Percentiles rank a stretch among this genome's conserved stretches.
These are phyloP conservation scores for Catostomus latipinnis DNA, from an alignment of 2,797 vertebrate genomes.

Conservation along the genomic window DNA sequence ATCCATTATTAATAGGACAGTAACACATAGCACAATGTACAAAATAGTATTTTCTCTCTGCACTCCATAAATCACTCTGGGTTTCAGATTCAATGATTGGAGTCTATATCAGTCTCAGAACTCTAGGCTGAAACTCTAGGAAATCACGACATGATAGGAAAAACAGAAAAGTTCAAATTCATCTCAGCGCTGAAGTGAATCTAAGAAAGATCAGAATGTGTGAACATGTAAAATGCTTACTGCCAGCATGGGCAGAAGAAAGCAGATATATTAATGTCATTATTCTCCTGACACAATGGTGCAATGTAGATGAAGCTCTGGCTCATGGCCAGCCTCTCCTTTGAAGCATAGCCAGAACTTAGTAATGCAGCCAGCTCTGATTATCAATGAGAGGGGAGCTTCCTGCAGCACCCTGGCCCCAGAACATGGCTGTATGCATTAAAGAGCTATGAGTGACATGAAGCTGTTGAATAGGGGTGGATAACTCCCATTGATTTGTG, in stretches of 20 bases:
- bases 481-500: conserved; percentile 7
- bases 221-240: conserved; percentile 47
- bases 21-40: not conserved
- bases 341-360: conserved; percentile 55
- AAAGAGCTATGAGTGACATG: conserved; percentile 34
- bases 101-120: conserved; percentile 26
- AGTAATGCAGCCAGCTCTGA: conserved; percentile 42
- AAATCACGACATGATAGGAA: conserved; percentile 58
- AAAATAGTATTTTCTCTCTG: not conserved
- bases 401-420: conserved; percentile 48
- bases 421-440: conserved; percentile 40
- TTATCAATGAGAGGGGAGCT: conserved; percentile 49
- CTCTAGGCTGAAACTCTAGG: conserved; percentile 13
- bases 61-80: not conserved
- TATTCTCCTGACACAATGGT: conserved; percentile 47
- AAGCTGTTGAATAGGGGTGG: conserved; percentile 23
- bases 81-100: not conserved
- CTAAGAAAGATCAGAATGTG: conserved; percentile 37
- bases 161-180: conserved; percentile 56
- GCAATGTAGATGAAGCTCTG: conserved; percentile 24
- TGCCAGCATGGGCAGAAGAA: conserved; percentile 40
- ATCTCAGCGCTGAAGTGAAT: conserved; percentile 38
- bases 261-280: conserved; percentile 46
- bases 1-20: not conserved
- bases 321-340: conserved; percentile 45